Base-by-base conservation (phyloP, 2,113 vertebrate genomes). In the Climacteris rufus region DNA sequence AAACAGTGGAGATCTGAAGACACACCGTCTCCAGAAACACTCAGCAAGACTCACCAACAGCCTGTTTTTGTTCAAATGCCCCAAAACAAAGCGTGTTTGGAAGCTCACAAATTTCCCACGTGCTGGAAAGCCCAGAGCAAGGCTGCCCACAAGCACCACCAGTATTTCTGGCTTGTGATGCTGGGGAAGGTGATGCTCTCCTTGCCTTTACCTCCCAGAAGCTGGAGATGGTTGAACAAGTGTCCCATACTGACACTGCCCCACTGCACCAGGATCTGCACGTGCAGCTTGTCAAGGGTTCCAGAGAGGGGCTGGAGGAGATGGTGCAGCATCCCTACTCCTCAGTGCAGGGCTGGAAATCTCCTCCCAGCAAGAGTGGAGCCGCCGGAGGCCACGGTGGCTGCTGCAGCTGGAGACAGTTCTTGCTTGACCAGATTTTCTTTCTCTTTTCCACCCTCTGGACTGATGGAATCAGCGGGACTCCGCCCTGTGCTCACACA, bases 341-440 rank as follows among this genome's bases (percentile, higher is more conserved):
- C 87, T 60, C 63, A 1, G 3, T 11, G 49, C 45, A 40, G 66
- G 44, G 44, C 81, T 94, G 92, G 87, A 90, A 94, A 60, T 82
- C 31, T 96, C 61, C 70, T 85, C 40, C 61, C 53, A 56, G 65
- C 20, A 24, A 27, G 15, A 94, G 49, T 65, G 49, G 53, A 87
- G 81, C 45, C 0, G 11, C 63, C 13, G 0, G 70, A 76, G 89
- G 89, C 84, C 50, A 69, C 0, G 3, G 13, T 3, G 16, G 50
- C 77, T 74, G 68, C 87, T 39, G 76, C 81, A 68, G 77, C 87
- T 91, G 63, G 50, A 82, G 79, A 53, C 0, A 5, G 42, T 83
- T 95, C 96, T 96, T 74, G 96, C 56, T 91, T 64, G 18, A 93
- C 83, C 56, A 85, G 94, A 83, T 96, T 94, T 95, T 83, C 87